Conservation (phyloP, 1,140 invertebrate genomes). For the Ectropis grisescens region DNA sequence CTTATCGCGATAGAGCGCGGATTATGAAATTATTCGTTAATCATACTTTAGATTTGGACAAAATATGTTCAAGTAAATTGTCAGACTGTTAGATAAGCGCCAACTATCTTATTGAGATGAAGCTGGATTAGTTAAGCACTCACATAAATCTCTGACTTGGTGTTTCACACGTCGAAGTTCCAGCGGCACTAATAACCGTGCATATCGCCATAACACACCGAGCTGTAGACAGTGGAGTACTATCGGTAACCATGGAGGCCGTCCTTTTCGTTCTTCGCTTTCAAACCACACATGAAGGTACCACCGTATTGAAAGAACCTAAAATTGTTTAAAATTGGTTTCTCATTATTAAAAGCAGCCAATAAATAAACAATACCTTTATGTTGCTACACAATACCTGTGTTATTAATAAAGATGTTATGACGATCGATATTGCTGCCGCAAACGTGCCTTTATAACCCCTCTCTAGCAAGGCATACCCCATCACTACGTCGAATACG, state of each 20-base stretch:
- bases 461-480: constrained; percentile 82
- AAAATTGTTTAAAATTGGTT: constrained; percentile 1
- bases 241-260: constrained; percentile 70
- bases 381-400: too few species aligned
- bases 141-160: constrained; percentile 79
- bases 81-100: too few species aligned
- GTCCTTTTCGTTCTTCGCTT: constrained; percentile 36
- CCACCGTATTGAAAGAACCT: constrained; percentile 72
- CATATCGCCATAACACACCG: constrained; percentile 91
- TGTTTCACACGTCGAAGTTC: constrained; percentile 86
- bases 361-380: constrained; percentile 1
- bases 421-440: constrained; percentile 77
- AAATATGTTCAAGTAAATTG: too few species aligned
- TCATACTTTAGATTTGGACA: too few species aligned
- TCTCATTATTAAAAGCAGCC: too few species aligned
- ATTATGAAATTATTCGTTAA: too few species aligned
- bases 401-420: constrained; percentile 79
- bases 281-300: constrained; percentile 65
- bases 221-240: constrained; percentile 82
- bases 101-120: too few species aligned
- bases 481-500: constrained; percentile 88
- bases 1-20: too few species aligned
- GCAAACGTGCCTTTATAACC: constrained; percentile 73
- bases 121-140: constrained; percentile 22
- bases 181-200: constrained; percentile 89